Evolutionary conservation across 2,113 vertebrate genomes (phyloP), one percentile per base, ranked within the genome.

Genomic region (Rhinoptilus africanus): DNA sequence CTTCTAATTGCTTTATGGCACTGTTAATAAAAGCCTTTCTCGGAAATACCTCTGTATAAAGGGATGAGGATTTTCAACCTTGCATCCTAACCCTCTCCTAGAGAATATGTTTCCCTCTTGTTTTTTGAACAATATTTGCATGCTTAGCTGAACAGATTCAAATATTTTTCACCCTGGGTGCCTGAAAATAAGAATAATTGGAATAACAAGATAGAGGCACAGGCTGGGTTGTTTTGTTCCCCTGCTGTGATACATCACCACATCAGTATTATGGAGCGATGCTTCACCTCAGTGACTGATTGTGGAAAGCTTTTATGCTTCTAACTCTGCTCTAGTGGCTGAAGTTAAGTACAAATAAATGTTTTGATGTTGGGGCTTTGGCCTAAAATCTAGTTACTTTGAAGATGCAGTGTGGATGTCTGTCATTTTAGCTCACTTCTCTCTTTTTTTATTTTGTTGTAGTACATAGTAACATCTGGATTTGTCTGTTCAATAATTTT

Each of bases 161-260:
- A 79, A 39, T 94, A 72, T 89, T 95, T 95, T 96, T 97, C 26
- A 71, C 86, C 53, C 80, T 62, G 87, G 66, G 53, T 92, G 91
- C 68, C 89, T 95, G 91, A 81, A 95, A 94, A 95, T 66, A 88
- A 76, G 86, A 89, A 39, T 93, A 89, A 93, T 91, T 92, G 83
- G 89, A 87, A 45, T 92, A 93, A 91, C 76, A 81, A 73, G 89
- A 73, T 5, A 89, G 86, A 82, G 71, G 57, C 30, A 4, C 71
- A 79, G 92, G 57, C 66, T 60, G 10, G 66, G 86, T 85, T 93
- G 69, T 68, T 85, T 89, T 84, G 73, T 91, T 28, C 48, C 68
- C 84, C 68, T 56, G 76, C 72, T 92, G 80, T 92, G 91, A 37
- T 72, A 53, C 34, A 41, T 60, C 26, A 69, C 45, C 43, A 64